Evolutionary conservation across 2,888 invertebrate species (phyloP).

Genomic region (Heliothis peltigera): DNA sequence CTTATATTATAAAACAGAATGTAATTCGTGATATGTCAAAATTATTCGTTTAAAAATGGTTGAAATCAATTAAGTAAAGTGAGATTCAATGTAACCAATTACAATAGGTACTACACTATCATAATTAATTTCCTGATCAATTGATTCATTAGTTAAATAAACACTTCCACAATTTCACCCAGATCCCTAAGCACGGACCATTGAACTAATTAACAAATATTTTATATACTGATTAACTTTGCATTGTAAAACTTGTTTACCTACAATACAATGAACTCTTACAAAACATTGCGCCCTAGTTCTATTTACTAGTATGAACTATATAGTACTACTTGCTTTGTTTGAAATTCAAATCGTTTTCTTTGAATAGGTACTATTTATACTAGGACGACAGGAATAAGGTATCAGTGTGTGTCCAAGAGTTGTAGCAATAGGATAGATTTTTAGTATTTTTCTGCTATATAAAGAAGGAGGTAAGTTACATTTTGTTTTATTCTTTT

Average conservation of each 20-base stretch:
- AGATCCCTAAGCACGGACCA: conserved; percentile 34
- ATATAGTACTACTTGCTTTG: conserved; percentile 30
- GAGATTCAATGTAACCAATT: not conserved
- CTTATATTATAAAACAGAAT: too few relatives aligned
- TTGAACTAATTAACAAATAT: conserved; percentile 45
- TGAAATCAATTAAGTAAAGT: too few relatives aligned
- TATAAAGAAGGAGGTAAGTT: conserved; percentile 50
- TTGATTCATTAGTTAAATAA: conserved; percentile 19
- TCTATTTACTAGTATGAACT: conserved; percentile 20
- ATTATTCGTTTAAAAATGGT: too few relatives aligned
- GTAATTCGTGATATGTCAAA: too few relatives aligned
- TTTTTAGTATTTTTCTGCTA: conserved; percentile 17
- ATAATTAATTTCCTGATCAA: not conserved
- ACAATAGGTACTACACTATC: not conserved
- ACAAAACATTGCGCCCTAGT: conserved; percentile 47
- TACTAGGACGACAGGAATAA: conserved; percentile 17
- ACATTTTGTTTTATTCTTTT: not conserved
- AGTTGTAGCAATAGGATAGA: conserved; percentile 26
- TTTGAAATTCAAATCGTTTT: conserved; percentile 55
- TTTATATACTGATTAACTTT: conserved; percentile 31
- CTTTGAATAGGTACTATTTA: conserved; percentile 49
- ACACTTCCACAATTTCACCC: conserved; percentile 21
- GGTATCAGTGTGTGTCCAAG: conserved; percentile 42
- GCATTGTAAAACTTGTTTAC: conserved; percentile 36
- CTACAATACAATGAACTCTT: conserved; percentile 56